Evolutionary conservation across 2,888 invertebrate genomes (phyloP).

Genomic region (Ferrisia virgata): DNA sequence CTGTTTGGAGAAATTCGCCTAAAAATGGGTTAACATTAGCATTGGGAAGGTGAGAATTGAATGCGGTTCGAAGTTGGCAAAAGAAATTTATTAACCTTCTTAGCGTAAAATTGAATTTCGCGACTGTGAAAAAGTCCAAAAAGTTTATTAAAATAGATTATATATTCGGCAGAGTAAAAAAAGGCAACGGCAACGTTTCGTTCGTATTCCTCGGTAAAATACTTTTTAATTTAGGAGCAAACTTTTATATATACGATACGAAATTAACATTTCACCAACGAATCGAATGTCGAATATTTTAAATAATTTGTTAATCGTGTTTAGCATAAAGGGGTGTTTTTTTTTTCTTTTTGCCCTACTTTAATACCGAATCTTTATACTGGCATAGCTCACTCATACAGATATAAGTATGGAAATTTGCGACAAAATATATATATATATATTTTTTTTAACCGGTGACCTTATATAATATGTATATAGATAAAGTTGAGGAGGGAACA

Average conservation of each 20-base stretch:
- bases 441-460: no score
- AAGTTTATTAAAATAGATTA: constrained; percentile 25
- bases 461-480: neutral
- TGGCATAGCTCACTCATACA: neutral
- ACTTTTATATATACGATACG: neutral
- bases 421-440: neutral
- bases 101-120: neutral
- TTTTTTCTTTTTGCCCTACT: neutral
- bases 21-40: neutral
- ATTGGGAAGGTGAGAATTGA: neutral
- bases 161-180: neutral
- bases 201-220: neutral
- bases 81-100: constrained; percentile 13
- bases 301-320: neutral
- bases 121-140: neutral
- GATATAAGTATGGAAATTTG: neutral
- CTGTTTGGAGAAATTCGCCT: neutral
- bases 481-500: no score
- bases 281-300: neutral
- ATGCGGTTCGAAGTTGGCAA: constrained; percentile 3
- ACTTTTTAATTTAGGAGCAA: neutral
- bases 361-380: no score
- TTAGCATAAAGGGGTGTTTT: neutral
- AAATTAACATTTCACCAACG: neutral
- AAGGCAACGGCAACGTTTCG: neutral